phyloP scores from a whole-genome alignment of 35 echinoderm and acorn worm genomes.

The Apostichopus japonicus region DNA sequence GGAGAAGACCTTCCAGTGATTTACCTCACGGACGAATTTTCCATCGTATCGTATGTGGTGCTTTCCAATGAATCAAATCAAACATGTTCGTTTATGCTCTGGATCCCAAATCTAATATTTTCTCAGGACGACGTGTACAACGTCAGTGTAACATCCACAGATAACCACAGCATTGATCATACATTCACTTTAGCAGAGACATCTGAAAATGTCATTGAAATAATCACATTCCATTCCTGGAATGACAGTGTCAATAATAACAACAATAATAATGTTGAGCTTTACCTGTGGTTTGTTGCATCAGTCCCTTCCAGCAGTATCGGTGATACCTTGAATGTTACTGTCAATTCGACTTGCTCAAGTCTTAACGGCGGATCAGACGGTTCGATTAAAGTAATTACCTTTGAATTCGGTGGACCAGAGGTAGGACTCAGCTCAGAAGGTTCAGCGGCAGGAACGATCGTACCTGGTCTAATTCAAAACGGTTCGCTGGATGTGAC shows the following conservation, averaged over 20 bases:
- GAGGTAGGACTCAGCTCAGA: not conserved
- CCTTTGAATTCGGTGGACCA: not conserved
- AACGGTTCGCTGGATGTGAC: not conserved
- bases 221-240: slow-evolving; percentile 3
- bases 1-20: not conserved
- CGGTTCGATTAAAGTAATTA: not conserved
- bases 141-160: not conserved
- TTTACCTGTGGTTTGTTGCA: not conserved
- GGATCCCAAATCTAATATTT: not conserved
- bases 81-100: not conserved
- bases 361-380: not conserved
- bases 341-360: not conserved
- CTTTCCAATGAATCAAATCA: slow-evolving; percentile 12
- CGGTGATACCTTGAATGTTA: not conserved
- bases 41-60: not conserved
- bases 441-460: not conserved
- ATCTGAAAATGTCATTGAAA: not conserved
- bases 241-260: not conserved
- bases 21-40: slow-evolving; percentile 21
- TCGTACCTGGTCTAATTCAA: not conserved
- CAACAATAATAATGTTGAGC: not conserved
- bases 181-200: not conserved
- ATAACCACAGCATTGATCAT: not conserved
- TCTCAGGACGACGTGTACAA: not conserved
- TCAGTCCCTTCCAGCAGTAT: not conserved